Conservation (phyloP, 2,888 invertebrate genomes). For the Smittia sp. region DNA sequence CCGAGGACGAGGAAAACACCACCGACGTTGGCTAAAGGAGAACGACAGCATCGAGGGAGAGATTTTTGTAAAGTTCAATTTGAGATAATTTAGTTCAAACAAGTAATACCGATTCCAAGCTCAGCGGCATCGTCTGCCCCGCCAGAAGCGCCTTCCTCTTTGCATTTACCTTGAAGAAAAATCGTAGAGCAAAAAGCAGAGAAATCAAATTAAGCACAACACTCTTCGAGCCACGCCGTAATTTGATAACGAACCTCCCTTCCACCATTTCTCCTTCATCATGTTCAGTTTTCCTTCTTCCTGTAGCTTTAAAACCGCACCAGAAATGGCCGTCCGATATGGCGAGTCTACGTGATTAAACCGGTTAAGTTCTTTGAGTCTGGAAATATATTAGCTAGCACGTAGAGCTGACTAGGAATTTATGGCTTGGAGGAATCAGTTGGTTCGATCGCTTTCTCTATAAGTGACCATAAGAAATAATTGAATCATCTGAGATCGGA, state of each 20-base stretch:
- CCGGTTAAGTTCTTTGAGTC: too few species aligned
- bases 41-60: not conserved
- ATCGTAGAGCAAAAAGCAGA: not conserved
- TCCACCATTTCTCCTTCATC: conserved; percentile 93
- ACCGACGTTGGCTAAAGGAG: conserved; percentile 70
- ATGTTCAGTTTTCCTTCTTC: conserved; percentile 79
- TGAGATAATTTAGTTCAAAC: not conserved
- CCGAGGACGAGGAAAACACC: conserved; percentile 86
- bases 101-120: conserved; percentile 47
- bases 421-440: too few species aligned
- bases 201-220: not conserved
- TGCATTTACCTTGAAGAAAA: conserved; percentile 26
- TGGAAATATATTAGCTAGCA: too few species aligned
- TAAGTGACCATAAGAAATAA: too few species aligned
- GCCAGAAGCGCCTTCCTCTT: conserved; percentile 33
- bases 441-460: too few species aligned
- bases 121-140: conserved; percentile 49
- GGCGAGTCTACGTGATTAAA: conserved; percentile 63
- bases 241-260: conserved; percentile 50
- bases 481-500: too few species aligned
- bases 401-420: too few species aligned
- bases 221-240: conserved; percentile 56
- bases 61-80: not conserved
- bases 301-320: conserved; percentile 85
- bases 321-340: conserved; percentile 77